phyloP scores from a whole-genome alignment of 92 coral and sea anemone species.

The Zoanthus gigantus region DNA sequence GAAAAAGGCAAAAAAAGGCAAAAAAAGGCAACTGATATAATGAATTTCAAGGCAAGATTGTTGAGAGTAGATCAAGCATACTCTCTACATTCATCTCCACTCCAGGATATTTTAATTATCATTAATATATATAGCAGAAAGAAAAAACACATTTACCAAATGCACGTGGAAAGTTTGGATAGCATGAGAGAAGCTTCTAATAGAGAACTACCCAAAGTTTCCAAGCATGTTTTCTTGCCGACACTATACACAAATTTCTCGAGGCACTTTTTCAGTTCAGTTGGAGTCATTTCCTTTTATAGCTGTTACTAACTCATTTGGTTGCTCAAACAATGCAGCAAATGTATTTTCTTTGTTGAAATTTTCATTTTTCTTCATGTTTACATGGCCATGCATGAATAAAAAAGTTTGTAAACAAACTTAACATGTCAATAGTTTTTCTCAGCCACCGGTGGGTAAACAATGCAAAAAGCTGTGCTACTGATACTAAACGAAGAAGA shows the following conservation, averaged over 20 bases:
- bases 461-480: slow-evolving; percentile 8
- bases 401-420: background rate
- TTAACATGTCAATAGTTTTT: slow-evolving; percentile 7
- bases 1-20: too few relatives aligned
- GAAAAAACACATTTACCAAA: background rate
- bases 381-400: background rate
- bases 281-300: background rate
- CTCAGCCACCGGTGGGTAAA: background rate
- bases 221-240: background rate
- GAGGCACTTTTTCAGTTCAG: background rate
- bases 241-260: background rate
- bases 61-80: background rate
- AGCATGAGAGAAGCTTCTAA: too few relatives aligned
- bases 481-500: slow-evolving; percentile 4
- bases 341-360: background rate
- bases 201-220: background rate
- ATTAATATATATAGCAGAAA: slow-evolving; percentile 1
- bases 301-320: background rate
- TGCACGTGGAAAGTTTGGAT: too few relatives aligned
- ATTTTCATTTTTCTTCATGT: background rate
- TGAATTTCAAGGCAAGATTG: background rate
- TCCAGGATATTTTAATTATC: background rate
- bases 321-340: slow-evolving; percentile 8
- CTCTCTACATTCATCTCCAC: background rate
- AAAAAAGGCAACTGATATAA: slow-evolving; percentile 19